Conservation (phyloP, 2,113 vertebrate genomes). For the Hippotragus niger region DNA sequence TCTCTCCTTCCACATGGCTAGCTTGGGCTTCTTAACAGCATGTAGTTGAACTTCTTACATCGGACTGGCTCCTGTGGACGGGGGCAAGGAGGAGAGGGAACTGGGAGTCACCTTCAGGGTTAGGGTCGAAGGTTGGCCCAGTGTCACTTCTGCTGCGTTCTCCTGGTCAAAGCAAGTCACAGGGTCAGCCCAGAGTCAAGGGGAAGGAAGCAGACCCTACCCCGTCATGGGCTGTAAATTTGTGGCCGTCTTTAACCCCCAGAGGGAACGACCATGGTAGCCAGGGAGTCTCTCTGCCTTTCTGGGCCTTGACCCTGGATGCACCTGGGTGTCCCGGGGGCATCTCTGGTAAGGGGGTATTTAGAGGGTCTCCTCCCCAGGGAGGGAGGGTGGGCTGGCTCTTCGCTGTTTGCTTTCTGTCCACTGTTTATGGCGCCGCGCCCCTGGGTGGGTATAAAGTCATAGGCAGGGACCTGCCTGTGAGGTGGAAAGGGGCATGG, state of each 20-base stretch:
- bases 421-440: background rate
- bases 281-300: background rate
- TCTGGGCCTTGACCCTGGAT: background rate
- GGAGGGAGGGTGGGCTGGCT: background rate
- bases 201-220: background rate
- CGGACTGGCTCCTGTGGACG: background rate
- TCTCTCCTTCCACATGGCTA: background rate
- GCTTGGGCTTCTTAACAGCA: background rate
- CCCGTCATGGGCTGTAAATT: background rate
- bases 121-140: background rate
- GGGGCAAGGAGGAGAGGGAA: background rate
- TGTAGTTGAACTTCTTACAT: background rate
- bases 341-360: background rate
- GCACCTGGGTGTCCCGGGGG: background rate
- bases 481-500: background rate
- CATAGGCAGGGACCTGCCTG: background rate
- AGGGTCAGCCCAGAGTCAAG: no score
- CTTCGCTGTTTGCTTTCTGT: background rate
- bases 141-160: background rate
- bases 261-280: accelerated
- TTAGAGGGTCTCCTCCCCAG: background rate
- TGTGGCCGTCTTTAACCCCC: background rate
- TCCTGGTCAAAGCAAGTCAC: background rate
- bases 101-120: background rate
- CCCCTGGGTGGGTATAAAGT: background rate